Evolutionary conservation across 2,113 vertebrate species (phyloP), one percentile per base, ranked within the genome.

Genomic region (Pavo muticus): DNA sequence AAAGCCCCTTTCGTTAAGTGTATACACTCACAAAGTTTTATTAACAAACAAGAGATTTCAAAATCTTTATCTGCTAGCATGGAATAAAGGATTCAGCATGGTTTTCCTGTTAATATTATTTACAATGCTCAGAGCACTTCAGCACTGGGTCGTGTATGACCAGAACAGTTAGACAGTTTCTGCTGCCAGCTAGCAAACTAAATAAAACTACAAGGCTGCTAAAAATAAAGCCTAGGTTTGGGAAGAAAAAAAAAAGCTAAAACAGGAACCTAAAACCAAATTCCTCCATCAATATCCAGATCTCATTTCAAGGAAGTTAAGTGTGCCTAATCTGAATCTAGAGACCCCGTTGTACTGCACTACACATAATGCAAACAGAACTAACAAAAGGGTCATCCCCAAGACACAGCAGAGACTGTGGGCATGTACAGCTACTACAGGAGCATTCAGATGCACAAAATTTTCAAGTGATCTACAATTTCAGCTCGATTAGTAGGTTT

Each of bases 31-130:
- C 32, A 84, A 4, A 71, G 77, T 88, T 92, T 86, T 74, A 88
- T 52, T 90, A 79, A 82, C 90, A 95, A 94, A 91, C 47, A 89
- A 75, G 35, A 70, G 64, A 77, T 95, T 90, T 93, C 3, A 2
- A 95, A 94, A 93, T 65, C 69, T 84, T 84, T 80, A 88, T 88
- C 84, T 94, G 65, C 76, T 77, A 44, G 72, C 61, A 75, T 71
- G 76, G 80, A 96, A 88, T 80, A 94, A 93, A 93, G 44, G 80
- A 81, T 86, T 88, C 86, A 91, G 27, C 61, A 80, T 54, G 71
- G 56, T 82, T 92, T 95, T 89, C 87, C 92, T 91, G 68, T 89
- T 92, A 93, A 61, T 72, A 91, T 61, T 91, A 78, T 67, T 78
- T 87, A 40, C 48, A 93, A 90, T 59, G 84, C 37, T 87, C 52